phyloP scores from a whole-genome alignment of 2,113 vertebrate species.

The Microcebus jonahi region DNA sequence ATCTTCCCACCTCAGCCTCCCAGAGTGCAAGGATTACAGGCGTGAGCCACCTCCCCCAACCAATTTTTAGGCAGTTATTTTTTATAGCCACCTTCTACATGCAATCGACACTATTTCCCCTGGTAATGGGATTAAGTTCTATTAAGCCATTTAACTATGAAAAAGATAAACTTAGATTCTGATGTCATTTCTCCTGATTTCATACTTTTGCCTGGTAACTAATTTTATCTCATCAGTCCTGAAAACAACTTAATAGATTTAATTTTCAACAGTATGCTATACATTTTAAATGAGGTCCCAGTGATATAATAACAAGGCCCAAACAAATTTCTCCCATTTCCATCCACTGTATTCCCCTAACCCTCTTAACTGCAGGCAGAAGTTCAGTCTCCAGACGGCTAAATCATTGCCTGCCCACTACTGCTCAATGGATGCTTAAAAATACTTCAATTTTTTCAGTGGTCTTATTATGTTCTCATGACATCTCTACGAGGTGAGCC shows the following conservation, averaged over 20 bases:
- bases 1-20: too few species aligned
- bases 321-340: not conserved
- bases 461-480: not conserved
- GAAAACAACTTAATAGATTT: not conserved
- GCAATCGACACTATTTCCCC: not conserved
- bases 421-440: not conserved
- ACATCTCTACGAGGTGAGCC: not conserved
- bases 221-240: not conserved
- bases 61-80: not conserved
- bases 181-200: not conserved
- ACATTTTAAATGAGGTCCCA: not conserved
- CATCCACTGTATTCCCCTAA: rapidly evolving
- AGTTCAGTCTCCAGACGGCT: not conserved
- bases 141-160: not conserved
- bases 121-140: not conserved
- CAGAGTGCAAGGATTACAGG: too few species aligned
- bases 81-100: not conserved
- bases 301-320: not conserved
- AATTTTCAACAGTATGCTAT: not conserved
- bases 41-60: too few species aligned
- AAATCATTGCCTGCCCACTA: not conserved
- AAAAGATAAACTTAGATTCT: not conserved
- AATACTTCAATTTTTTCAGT: not conserved
- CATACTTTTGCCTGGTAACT: not conserved
- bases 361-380: not conserved